phyloP scores from a whole-genome alignment of 2,888 invertebrate genomes.

The Agrotis segetum region DNA sequence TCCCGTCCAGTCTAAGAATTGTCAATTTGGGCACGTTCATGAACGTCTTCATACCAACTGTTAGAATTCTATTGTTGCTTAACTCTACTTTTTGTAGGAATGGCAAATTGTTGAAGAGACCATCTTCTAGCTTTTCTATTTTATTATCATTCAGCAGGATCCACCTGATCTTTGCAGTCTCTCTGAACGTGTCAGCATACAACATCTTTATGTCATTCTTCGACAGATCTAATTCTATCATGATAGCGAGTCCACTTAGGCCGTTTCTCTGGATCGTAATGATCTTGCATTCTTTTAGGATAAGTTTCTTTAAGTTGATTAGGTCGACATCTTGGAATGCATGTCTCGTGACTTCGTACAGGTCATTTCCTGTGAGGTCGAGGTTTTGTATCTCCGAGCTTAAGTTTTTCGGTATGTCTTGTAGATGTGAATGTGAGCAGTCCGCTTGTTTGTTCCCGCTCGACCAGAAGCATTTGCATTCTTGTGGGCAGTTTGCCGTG shows the following conservation, averaged over 20 bases:
- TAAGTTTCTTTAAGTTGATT: conserved; percentile 95
- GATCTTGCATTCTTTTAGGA: conserved; percentile 94
- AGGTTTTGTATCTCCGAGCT: conserved; percentile 94
- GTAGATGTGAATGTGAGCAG: conserved; percentile 93
- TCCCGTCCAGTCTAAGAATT: conserved; percentile 93
- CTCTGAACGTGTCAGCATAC: conserved; percentile 93
- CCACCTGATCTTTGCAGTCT: conserved; percentile 93
- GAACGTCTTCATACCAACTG: conserved; percentile 94
- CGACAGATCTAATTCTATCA: conserved; percentile 96
- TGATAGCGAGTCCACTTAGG: conserved; percentile 94
- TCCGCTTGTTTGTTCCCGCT: conserved; percentile 96
- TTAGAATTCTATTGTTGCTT: conserved; percentile 93
- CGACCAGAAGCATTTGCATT: conserved; percentile 96
- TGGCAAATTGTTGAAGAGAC: conserved; percentile 94
- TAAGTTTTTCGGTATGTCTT: conserved; percentile 93
- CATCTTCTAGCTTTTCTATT: conserved; percentile 93
- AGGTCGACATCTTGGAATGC: conserved; percentile 93
- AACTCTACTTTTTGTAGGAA: conserved; percentile 95
- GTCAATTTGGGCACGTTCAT: conserved; percentile 93
- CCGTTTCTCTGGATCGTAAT: conserved; percentile 94
- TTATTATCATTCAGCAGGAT: conserved; percentile 94
- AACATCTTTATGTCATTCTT: conserved; percentile 93
- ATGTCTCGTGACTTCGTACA: conserved; percentile 92
- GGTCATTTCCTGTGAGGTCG: conserved; percentile 93
- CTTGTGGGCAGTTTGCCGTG: conserved; percentile 91